A percentile compares a stretch with the other conserved stretches of the same genome.
Evolutionary conservation across 2,113 vertebrate genomes (phyloP).

Genomic region (Cryptomyrus ogoouensis): DNA sequence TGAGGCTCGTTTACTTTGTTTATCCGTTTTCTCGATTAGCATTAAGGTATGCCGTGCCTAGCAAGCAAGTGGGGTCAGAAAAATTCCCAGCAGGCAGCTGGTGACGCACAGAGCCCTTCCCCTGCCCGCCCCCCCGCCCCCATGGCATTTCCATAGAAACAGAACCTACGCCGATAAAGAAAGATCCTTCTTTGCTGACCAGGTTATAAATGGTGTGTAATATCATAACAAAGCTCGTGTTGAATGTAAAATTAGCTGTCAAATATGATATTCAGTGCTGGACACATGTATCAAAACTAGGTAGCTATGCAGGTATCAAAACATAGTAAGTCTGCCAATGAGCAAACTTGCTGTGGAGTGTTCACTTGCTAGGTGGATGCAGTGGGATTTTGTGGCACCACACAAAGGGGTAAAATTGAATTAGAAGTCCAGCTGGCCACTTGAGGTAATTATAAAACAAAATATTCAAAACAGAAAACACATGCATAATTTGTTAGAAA

Average conservation of each 20-base stretch:
- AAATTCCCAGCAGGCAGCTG: not conserved
- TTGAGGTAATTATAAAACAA: not conserved
- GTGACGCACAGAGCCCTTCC: not conserved
- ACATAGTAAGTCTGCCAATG: not conserved
- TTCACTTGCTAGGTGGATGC: not conserved
- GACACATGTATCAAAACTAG: no score
- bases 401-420: not conserved
- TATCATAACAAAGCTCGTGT: not conserved
- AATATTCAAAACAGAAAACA: not conserved
- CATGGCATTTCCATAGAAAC: not conserved
- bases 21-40: conserved; percentile 45
- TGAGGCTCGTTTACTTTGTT: conserved; percentile 20
- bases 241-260: not conserved
- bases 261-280: not conserved
- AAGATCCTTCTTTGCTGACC: not conserved
- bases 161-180: not conserved
- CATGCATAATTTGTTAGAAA: not conserved
- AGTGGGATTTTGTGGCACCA: not conserved
- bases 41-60: not conserved
- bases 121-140: not conserved
- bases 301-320: not conserved
- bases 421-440: not conserved
- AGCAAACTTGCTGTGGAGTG: not conserved
- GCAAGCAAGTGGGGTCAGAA: not conserved
- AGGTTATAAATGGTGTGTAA: not conserved